phyloP scores from a whole-genome alignment of 2,888 invertebrate genomes.

The Machimus rusticus region DNA sequence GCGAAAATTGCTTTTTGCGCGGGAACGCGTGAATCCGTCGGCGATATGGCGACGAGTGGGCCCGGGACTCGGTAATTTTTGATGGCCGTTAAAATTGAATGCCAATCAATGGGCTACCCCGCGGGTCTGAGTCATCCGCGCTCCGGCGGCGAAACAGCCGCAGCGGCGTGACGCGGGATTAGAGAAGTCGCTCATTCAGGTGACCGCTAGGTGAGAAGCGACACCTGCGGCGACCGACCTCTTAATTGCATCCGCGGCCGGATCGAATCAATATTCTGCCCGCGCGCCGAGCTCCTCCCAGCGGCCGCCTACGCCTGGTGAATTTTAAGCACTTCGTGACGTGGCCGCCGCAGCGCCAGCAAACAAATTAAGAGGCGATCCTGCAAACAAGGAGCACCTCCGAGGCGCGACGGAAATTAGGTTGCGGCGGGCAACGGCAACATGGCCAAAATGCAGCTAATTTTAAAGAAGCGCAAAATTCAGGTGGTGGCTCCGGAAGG shows the following conservation, averaged over 20 bases:
- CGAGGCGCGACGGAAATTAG: background rate
- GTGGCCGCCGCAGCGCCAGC: constrained; percentile 3
- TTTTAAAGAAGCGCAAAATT: constrained; percentile 24
- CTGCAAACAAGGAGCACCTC: background rate
- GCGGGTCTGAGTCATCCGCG: background rate
- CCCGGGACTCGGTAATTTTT: background rate
- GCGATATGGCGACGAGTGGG: background rate
- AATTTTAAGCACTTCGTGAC: constrained; percentile 31
- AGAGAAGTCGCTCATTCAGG: background rate
- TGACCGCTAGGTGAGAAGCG: background rate
- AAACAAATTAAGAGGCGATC: constrained; percentile 35
- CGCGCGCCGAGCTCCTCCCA: background rate
- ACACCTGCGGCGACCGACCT: background rate
- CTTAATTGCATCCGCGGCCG: background rate
- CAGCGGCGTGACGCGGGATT: background rate
- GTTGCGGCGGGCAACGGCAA: background rate
- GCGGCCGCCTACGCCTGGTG: background rate
- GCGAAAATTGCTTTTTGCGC: background rate
- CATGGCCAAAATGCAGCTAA: background rate
- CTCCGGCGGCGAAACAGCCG: background rate
- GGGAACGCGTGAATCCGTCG: background rate
- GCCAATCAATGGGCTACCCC: background rate
- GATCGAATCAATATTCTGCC: constrained; percentile 18
- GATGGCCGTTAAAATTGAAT: constrained; percentile 16
- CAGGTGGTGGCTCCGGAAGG: background rate